phyloP scores from a whole-genome alignment of 2,888 invertebrate genomes.

The Hirtodrosophila alboralis region DNA sequence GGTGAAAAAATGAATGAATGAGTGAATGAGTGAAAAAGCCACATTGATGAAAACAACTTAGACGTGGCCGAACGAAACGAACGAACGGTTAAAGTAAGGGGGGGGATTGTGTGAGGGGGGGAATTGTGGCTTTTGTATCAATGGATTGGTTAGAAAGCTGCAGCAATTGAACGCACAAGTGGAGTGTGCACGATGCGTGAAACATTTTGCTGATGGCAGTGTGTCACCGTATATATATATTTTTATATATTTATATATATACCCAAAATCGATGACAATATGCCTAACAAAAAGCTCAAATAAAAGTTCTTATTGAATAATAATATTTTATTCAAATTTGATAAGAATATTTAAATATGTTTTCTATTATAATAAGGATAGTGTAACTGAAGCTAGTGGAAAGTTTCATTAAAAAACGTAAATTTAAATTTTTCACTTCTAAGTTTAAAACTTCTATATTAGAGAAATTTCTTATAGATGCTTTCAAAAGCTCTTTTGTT shows the following conservation, averaged over 20 bases:
- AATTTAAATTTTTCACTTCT: no score
- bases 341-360: no score
- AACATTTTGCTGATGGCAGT: conserved; percentile 49
- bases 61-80: background rate
- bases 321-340: no score
- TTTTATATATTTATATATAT: conserved; percentile 1
- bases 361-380: no score
- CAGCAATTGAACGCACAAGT: conserved; percentile 67
- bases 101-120: background rate
- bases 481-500: no score
- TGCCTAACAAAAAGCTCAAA: no score
- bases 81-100: background rate
- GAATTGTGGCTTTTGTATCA: conserved; percentile 5
- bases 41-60: conserved; percentile 33
- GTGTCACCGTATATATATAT: background rate
- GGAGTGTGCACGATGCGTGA: conserved; percentile 66
- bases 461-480: no score
- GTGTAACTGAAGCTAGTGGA: no score
- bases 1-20: no score
- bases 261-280: background rate
- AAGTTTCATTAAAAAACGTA: no score
- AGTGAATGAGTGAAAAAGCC: conserved; percentile 30
- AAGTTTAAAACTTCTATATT: no score
- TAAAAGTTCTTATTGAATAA: no score
- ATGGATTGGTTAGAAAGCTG: conserved; percentile 27